These are phyloP conservation scores for Hedya salicella DNA, from an alignment of 2,888 invertebrate genomes.

Conservation along the genomic window DNA sequence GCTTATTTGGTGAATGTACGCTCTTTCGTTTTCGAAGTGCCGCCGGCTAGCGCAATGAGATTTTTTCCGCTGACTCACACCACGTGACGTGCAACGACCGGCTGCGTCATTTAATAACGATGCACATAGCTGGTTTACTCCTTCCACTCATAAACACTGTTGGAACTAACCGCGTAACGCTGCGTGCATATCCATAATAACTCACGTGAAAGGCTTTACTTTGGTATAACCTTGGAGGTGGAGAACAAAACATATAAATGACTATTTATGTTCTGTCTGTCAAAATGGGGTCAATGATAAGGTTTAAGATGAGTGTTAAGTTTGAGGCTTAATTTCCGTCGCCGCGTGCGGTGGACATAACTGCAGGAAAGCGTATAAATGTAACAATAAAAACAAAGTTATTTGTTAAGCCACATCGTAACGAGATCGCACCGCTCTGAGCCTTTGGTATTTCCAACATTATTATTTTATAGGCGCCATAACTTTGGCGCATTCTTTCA, in stretches of 20 bases:
- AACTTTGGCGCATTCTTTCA: conserved; percentile 6
- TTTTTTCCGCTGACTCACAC: conserved; percentile 45
- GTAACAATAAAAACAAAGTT: neutral
- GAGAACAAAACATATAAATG: conserved; percentile 58
- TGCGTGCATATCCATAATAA: conserved; percentile 50
- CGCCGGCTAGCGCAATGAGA: conserved; percentile 51
- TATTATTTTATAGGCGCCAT: neutral
- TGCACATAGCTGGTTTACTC: conserved; percentile 52
- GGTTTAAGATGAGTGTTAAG: conserved; percentile 55
- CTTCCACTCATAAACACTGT: conserved; percentile 47
- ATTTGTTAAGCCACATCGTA: conserved; percentile 3
- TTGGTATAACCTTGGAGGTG: conserved; percentile 57
- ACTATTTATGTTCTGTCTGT: conserved; percentile 45
- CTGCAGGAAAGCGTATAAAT: conserved; percentile 2
- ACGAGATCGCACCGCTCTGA: neutral
- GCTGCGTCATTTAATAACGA: conserved; percentile 46
- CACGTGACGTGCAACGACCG: conserved; percentile 42
- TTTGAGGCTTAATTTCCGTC: conserved; percentile 4
- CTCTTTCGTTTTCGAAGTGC: conserved; percentile 39
- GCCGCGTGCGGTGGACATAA: conserved; percentile 16
- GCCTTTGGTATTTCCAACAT: neutral
- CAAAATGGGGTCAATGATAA: conserved; percentile 65
- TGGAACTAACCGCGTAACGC: conserved; percentile 52
- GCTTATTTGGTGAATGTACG: neutral
- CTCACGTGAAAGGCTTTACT: conserved; percentile 60